Conservation (phyloP, 1,140 invertebrate genomes). For the Solen grandis region DNA sequence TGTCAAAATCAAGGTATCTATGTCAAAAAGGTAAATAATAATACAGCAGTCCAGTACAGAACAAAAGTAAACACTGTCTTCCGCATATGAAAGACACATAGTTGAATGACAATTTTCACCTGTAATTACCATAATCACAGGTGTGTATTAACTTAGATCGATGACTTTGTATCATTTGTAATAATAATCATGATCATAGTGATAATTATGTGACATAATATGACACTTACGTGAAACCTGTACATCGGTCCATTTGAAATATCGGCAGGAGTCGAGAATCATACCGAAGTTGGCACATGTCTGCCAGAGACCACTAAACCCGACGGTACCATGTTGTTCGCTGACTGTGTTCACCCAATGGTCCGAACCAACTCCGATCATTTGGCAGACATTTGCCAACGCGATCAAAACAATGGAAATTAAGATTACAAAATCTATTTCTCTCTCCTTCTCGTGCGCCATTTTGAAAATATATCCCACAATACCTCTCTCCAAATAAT, state of each 20-base stretch:
- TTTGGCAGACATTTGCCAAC: slow-evolving; percentile 31
- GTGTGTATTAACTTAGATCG: background rate
- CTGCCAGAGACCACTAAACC: slow-evolving; percentile 28
- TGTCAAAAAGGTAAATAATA: background rate
- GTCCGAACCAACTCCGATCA: background rate
- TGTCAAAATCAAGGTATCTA: too few relatives aligned
- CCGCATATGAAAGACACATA: background rate
- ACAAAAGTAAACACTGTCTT: background rate
- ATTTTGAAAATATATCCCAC: slow-evolving; percentile 49
- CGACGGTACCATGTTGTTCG: slow-evolving; percentile 19
- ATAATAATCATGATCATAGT: background rate
- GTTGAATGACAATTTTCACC: too few relatives aligned
- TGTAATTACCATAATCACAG: too few relatives aligned
- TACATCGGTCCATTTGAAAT: slow-evolving; percentile 17
- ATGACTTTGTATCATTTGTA: background rate
- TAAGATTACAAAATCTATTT: slow-evolving; percentile 11
- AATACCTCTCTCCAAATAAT: slow-evolving; percentile 19
- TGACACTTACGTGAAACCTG: slow-evolving; percentile 37
- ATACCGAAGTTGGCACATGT: slow-evolving; percentile 20
- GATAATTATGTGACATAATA: background rate
- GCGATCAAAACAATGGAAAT: slow-evolving; percentile 10
- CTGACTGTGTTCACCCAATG: slow-evolving; percentile 37
- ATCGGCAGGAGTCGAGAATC: slow-evolving; percentile 10
- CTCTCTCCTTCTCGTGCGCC: slow-evolving; percentile 28
- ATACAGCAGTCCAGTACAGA: background rate